phyloP scores from a whole-genome alignment of 2,113 vertebrate genomes.

The Melanotaenia duboulayi region DNA sequence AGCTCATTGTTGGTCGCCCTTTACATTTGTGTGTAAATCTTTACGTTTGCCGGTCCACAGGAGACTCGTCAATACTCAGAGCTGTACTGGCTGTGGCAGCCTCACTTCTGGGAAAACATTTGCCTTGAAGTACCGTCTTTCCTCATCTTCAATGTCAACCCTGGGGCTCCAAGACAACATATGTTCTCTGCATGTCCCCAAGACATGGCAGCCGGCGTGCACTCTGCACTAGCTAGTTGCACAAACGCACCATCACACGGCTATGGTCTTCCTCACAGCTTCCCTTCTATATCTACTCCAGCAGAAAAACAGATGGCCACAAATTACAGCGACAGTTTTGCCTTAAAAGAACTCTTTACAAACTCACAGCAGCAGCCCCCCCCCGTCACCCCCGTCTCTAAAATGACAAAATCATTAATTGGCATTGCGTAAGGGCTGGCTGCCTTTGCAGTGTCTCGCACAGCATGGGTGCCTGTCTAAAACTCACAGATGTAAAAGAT shows the following conservation, averaged over 20 bases:
- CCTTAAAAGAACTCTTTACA: constrained; percentile 85
- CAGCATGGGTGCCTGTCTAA: constrained; percentile 86
- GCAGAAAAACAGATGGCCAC: constrained; percentile 91
- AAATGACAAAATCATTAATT: constrained; percentile 96
- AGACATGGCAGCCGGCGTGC: constrained; percentile 87
- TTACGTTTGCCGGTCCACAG: constrained; percentile 88
- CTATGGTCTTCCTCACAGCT: constrained; percentile 68
- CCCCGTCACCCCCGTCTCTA: constrained; percentile 78
- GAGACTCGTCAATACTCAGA: constrained; percentile 94
- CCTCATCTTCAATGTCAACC: constrained; percentile 99
- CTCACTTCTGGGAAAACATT: constrained; percentile 95
- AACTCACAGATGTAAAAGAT: constrained; percentile 87
- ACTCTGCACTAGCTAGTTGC: constrained; percentile 79
- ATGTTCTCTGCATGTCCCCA: constrained; percentile 96
- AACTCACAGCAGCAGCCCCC: constrained; percentile 85
- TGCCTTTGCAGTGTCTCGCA: constrained; percentile 86
- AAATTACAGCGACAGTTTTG: constrained; percentile 89
- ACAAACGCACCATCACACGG: constrained; percentile 88
- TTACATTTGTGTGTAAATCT: constrained; percentile 86
- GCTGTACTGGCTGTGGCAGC: constrained; percentile 93
- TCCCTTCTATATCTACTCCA: constrained; percentile 62
- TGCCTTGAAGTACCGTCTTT: constrained; percentile 98
- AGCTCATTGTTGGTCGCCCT: constrained; percentile 64
- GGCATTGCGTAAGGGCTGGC: constrained; percentile 86
- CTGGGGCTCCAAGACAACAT: constrained; percentile 96